phyloP scores from a whole-genome alignment of 2,888 invertebrate genomes.

The Hetaerina titia region DNA sequence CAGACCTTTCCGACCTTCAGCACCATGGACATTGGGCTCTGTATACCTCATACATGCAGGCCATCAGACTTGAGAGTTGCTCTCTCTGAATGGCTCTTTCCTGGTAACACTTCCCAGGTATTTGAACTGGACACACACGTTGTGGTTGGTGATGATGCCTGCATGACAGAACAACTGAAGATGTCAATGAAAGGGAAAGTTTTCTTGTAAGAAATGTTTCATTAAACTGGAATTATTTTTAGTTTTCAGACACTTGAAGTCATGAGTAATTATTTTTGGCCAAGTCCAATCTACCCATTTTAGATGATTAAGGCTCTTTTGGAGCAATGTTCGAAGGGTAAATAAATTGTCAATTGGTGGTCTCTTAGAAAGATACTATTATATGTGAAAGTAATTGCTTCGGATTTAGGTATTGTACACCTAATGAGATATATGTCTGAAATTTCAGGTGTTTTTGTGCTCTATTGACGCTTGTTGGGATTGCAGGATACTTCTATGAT shows the following conservation, averaged over 20 bases:
- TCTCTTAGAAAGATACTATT: background rate
- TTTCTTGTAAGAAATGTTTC: background rate
- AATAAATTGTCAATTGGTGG: too few relatives aligned
- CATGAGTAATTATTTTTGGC: too few relatives aligned
- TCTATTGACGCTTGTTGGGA: background rate
- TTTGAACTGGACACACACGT: slow-evolving; percentile 21
- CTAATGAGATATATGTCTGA: background rate
- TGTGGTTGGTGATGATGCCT: slow-evolving; percentile 12
- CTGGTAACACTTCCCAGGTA: slow-evolving; percentile 36
- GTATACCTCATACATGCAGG: slow-evolving; percentile 53
- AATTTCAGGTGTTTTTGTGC: background rate
- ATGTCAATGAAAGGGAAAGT: background rate
- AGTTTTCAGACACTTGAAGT: too few relatives aligned
- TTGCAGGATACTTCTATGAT: background rate
- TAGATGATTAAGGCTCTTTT: too few relatives aligned
- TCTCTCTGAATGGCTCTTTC: slow-evolving; percentile 20
- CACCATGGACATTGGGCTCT: slow-evolving; percentile 35
- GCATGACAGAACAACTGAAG: background rate
- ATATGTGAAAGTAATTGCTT: too few relatives aligned
- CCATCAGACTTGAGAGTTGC: slow-evolving; percentile 11
- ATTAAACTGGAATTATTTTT: too few relatives aligned
- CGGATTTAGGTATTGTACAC: background rate
- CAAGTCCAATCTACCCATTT: too few relatives aligned
- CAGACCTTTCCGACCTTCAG: slow-evolving; percentile 55
- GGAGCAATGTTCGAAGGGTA: too few relatives aligned